Base-by-base conservation (phyloP, 2,797 vertebrate species). In the Craterocephalus amniculus region DNA sequence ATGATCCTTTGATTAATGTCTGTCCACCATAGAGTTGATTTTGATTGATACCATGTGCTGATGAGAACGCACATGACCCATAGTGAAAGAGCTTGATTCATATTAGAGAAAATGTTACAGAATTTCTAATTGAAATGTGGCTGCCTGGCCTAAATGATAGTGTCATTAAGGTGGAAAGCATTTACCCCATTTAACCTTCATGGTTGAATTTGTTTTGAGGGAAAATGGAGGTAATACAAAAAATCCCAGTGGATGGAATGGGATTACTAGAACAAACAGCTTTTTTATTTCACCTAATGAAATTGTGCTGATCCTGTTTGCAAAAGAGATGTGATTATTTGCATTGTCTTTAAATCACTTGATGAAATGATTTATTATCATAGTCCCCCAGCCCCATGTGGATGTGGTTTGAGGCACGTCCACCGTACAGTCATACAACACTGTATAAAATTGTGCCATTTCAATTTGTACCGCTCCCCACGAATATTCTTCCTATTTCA, bases 71-170 rank as follows among this genome's bases (percentile, higher is more conserved):
- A 56, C 71, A 62, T 48, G 60, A 58, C 48, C 29, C 43, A 6
- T 24, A 27, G 52, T 57, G 35, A 76, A 74, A 76, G 64, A 64
- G 68, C 66, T 61, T 75, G 81, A 88, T 86, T 75, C 55, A 76
- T 86, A 70, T 76, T 62, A 35, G 20, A 29, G 65, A 48, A 78
- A 83, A 81, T 79, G 61, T 38, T 63, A 35, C 48, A 48, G 40
- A 67, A 71, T 83, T 74, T 81, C 73, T 80, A 78, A 83, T 68
- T 85, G 75, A 83, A 86, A 81, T 65, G 67, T 67, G 45, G n/a
- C 78, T 60, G 63, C 35, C 55, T 65, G 70, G 54, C 48, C 61
- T 58, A 76, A 78, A 79, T 83, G 56, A 82, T 71, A 80, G 61
- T 65, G 75, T 79, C 76, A 83, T 90, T 82, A 82, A 34, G 27